phyloP scores from a whole-genome alignment of 2,888 invertebrate species.

The Ophion costatus region DNA sequence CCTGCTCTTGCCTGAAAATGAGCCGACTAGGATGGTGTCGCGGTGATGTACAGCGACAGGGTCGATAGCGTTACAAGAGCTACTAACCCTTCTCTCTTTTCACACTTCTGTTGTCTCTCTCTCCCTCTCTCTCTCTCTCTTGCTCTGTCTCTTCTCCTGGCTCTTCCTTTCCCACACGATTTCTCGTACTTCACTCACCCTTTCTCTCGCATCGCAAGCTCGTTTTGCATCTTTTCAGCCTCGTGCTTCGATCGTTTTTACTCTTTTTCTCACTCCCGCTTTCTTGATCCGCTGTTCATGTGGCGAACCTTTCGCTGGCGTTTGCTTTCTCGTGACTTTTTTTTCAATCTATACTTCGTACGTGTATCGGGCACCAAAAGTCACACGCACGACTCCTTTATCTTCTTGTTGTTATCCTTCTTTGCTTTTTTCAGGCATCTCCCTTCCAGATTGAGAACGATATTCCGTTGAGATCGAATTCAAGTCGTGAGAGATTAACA shows the following conservation, averaged over 20 bases:
- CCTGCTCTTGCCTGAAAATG: conserved; percentile 75
- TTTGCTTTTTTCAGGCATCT: conserved; percentile 11
- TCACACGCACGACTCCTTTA: conserved; percentile 27
- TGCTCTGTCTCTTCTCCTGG: conserved; percentile 28
- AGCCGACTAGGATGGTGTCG: conserved; percentile 82
- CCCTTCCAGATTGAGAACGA: conserved; percentile 14
- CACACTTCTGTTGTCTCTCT: conserved; percentile 56
- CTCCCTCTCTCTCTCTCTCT: conserved; percentile 39
- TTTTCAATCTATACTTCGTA: conserved; percentile 18
- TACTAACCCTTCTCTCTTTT: conserved; percentile 78
- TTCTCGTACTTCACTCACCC: conserved; percentile 38
- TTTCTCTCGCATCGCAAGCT: conserved; percentile 39
- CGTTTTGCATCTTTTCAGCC: conserved; percentile 32
- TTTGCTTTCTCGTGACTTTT: background rate
- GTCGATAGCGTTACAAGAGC: conserved; percentile 83
- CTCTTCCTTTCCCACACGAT: conserved; percentile 59
- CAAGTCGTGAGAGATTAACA: background rate
- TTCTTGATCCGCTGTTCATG: conserved; percentile 7
- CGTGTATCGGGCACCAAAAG: conserved; percentile 34
- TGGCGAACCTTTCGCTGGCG: conserved; percentile 30
- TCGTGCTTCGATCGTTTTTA: conserved; percentile 41
- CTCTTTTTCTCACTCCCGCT: conserved; percentile 23
- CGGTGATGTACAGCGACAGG: conserved; percentile 84
- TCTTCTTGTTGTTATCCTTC: background rate
- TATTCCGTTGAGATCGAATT: conserved; percentile 10